Base-by-base conservation (phyloP, 2,113 vertebrate species). In the Eira barbara region DNA sequence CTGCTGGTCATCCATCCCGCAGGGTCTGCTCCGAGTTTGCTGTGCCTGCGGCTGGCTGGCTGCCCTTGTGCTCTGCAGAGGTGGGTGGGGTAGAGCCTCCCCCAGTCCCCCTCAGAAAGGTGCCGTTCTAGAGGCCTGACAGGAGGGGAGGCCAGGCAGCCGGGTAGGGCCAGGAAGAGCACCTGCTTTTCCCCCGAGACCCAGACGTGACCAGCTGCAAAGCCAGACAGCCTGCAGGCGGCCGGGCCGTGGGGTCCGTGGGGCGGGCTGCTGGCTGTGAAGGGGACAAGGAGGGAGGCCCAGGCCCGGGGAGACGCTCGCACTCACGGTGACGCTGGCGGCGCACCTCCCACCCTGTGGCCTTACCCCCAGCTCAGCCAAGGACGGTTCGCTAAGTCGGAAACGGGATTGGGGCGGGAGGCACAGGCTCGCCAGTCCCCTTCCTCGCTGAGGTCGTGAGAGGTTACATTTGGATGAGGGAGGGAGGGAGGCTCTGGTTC, bases 241-340 rank as follows among this genome's bases (percentile, higher is more conserved):
- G 65, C 65, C 14, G 1, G 31, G 63, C 63, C 7, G 5, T 67
- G 65, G 65, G 65, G 31, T 34, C 65, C 17, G 34, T 36, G 34
- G 34, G 67, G n/a, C 9, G 31, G 29, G 31, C 31, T 34, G 63
- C 63, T 17, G 63, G 63, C 31, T 3, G 29, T 1, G 29, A 34
- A 7, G 67, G 34, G 67, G 34, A 69, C 34, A 10, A 2, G 4
- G n/a, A 69, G 67, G 34, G 17, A 69, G 8, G 34, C 67, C 34
- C 34, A 69, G 67, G 67, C 67, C 67, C 2, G 11, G 21, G 71
- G 36, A 42, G 71, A 25, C 11, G 18, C 71, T 12, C 3, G 1
- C 4, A 0, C 39, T 1, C 42, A 4, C 3, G 42, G 42, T 15
- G 17, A 34, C 1, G 9, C 47, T 12, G 47, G 76, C 76, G 4